Evolutionary conservation across 2,888 invertebrate genomes (phyloP).

Genomic region (Ecliptopera silaceata): DNA sequence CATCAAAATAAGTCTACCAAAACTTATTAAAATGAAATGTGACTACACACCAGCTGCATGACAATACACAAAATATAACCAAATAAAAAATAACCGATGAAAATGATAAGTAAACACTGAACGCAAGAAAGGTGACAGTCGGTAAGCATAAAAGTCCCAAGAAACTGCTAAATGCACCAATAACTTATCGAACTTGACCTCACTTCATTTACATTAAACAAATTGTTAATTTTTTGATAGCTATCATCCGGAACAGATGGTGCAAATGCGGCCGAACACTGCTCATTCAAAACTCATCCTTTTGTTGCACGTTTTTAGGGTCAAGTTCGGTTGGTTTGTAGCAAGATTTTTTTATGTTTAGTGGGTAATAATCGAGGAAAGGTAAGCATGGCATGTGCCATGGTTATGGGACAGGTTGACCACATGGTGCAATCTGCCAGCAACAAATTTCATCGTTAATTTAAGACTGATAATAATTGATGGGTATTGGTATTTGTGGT

Average conservation of each 20-base stretch:
- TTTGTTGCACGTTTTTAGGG: slow-evolving; percentile 27
- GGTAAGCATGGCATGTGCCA: slow-evolving; percentile 80
- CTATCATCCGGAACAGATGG: slow-evolving; percentile 81
- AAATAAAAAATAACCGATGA: slow-evolving; percentile 67
- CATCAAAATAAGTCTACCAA: too few relatives aligned
- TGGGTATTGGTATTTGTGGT: slow-evolving; percentile 29
- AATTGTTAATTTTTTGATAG: slow-evolving; percentile 83
- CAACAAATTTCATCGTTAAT: slow-evolving; percentile 64
- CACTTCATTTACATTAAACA: slow-evolving; percentile 82
- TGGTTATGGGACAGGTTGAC: slow-evolving; percentile 80
- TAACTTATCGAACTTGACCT: slow-evolving; percentile 79
- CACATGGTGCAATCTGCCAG: slow-evolving; percentile 79
- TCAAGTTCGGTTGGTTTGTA: slow-evolving; percentile 44
- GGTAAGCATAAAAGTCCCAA: slow-evolving; percentile 71
- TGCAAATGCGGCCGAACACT: slow-evolving; percentile 36
- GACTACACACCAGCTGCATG: slow-evolving; percentile 59
- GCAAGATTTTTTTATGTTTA: slow-evolving; percentile 64
- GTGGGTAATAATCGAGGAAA: slow-evolving; percentile 69
- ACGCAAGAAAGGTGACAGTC: slow-evolving; percentile 78
- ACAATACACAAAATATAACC: slow-evolving; percentile 56
- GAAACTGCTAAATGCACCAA: slow-evolving; percentile 70
- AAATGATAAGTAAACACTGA: slow-evolving; percentile 67
- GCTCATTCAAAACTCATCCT: slow-evolving; percentile 37
- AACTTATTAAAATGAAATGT: too few relatives aligned
- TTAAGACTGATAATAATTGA: slow-evolving; percentile 69